phyloP scores from a whole-genome alignment of 2,888 invertebrate genomes.

The Phorcus lineatus region DNA sequence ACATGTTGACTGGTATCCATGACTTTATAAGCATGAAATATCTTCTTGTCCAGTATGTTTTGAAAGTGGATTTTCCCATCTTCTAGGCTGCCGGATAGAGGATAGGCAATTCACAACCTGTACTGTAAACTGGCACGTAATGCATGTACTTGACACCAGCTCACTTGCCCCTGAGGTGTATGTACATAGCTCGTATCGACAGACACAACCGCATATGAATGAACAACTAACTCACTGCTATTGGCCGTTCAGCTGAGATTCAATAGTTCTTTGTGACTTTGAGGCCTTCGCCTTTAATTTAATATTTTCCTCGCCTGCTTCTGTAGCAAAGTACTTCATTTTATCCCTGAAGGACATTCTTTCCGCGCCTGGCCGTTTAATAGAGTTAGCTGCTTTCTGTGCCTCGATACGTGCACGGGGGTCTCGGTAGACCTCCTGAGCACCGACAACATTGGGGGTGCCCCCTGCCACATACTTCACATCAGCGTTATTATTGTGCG shows the following conservation, averaged over 20 bases:
- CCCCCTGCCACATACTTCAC: conserved; percentile 71
- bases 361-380: conserved; percentile 77
- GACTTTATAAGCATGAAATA: no score
- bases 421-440: conserved; percentile 98
- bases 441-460: conserved; percentile 96
- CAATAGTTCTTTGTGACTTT: conserved; percentile 83
- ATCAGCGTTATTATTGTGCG: conserved; percentile 34
- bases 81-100: no score
- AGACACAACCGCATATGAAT: not conserved
- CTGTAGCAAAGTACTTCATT: conserved; percentile 99
- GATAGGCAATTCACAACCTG: no score
- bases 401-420: conserved; percentile 91
- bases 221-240: conserved; percentile 25
- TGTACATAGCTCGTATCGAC: not conserved
- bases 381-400: conserved; percentile 76
- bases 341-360: conserved; percentile 98
- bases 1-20: no score
- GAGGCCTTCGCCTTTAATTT: conserved; percentile 97
- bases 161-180: not conserved
- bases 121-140: no score
- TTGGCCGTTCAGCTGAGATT: conserved; percentile 70
- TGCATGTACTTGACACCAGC: no score
- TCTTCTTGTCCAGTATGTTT: no score
- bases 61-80: no score
- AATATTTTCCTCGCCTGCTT: conserved; percentile 95